Conservation (phyloP, 2,113 vertebrate genomes). For the Machaerirhynchus nigripectus region DNA sequence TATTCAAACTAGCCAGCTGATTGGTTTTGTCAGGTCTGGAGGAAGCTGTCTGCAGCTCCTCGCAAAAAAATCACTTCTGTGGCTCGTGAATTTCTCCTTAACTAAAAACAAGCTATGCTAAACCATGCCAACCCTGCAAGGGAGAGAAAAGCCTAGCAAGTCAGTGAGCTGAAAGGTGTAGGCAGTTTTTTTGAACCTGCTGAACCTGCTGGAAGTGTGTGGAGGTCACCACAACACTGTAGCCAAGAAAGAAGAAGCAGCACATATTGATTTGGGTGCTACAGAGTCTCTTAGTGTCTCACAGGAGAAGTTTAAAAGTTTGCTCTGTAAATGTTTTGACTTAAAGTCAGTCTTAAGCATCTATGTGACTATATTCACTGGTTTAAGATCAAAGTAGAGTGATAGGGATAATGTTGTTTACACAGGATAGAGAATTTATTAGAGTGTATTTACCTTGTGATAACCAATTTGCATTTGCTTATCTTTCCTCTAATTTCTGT, state of each 20-base stretch:
- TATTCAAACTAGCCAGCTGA: too few relatives aligned
- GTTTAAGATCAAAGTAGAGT: background rate
- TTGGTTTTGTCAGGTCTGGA: too few relatives aligned
- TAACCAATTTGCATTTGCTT: conserved; percentile 29
- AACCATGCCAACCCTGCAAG: background rate
- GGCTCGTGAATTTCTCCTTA: too few relatives aligned
- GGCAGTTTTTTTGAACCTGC: background rate
- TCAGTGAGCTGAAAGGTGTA: background rate
- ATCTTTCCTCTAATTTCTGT: conserved; percentile 12
- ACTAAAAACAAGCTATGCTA: too few relatives aligned
- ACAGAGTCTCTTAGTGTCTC: background rate
- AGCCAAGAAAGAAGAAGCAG: background rate
- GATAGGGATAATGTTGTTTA: background rate
- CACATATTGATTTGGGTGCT: background rate
- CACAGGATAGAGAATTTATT: background rate
- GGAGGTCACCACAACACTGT: fast-evolving
- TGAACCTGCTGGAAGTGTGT: background rate
- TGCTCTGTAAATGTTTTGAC: background rate
- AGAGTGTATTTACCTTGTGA: background rate
- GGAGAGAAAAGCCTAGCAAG: background rate
- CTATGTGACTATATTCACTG: background rate
- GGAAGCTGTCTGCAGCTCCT: too few relatives aligned
- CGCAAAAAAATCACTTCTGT: too few relatives aligned
- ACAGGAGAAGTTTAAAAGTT: background rate
- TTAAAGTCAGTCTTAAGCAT: background rate